A percentile compares a stretch with the other conserved stretches of the same genome.
Conservation (phyloP, 2,888 invertebrate genomes). For the Pemphredon lugubris region DNA sequence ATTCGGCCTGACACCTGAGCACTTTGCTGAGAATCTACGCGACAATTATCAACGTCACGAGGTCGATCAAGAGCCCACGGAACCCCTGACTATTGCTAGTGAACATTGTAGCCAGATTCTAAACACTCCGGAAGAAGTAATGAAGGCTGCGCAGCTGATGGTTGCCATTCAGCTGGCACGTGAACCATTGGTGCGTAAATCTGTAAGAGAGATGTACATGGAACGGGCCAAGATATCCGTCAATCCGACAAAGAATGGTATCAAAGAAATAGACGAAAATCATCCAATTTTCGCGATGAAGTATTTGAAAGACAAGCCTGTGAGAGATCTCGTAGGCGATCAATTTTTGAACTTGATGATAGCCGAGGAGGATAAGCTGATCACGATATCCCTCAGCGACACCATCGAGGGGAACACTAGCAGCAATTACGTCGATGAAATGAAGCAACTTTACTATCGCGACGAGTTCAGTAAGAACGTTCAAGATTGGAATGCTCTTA, state of each 20-base stretch:
- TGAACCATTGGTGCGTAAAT: slow-evolving; percentile 93
- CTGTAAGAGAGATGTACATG: slow-evolving; percentile 92
- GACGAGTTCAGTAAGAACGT: slow-evolving; percentile 97
- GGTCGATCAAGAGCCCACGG: slow-evolving; percentile 93
- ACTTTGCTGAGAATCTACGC: slow-evolving; percentile 97
- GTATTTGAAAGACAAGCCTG: slow-evolving; percentile 96
- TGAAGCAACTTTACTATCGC: slow-evolving; percentile 92
- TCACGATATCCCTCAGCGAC: slow-evolving; percentile 88
- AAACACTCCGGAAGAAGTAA: slow-evolving; percentile 88
- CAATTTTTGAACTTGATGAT: slow-evolving; percentile 92
- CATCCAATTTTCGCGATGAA: slow-evolving; percentile 94
- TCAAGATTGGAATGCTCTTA: slow-evolving; percentile 96
- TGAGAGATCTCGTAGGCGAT: slow-evolving; percentile 93
- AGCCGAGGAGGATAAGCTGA: slow-evolving; percentile 91
- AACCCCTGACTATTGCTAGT: slow-evolving; percentile 90
- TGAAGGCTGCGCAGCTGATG: slow-evolving; percentile 96
- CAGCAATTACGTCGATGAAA: slow-evolving; percentile 92
- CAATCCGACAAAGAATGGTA: slow-evolving; percentile 93
- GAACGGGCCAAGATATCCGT: slow-evolving; percentile 93
- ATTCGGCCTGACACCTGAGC: slow-evolving; percentile 96
- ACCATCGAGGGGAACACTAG: slow-evolving; percentile 90
- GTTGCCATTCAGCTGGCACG: slow-evolving; percentile 96
- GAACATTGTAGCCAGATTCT: slow-evolving; percentile 83
- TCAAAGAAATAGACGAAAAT: slow-evolving; percentile 97
- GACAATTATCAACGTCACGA: slow-evolving; percentile 98